Percentiles rank a stretch among this genome's conserved stretches.
Evolutionary conservation across 2,888 invertebrate species (phyloP).

Genomic region (Lapara coniferarum): DNA sequence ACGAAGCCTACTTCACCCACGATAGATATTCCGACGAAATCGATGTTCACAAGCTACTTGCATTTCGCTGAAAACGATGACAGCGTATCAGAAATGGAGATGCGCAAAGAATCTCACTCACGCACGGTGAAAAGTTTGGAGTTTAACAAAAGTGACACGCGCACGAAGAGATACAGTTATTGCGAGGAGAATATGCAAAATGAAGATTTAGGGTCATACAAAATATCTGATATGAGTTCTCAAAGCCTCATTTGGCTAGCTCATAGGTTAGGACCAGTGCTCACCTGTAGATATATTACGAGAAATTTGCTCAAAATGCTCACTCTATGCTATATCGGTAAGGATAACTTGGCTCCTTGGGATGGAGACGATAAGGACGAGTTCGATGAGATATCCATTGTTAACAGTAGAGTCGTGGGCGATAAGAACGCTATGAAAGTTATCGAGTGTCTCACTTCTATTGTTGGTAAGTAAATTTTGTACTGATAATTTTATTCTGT

Average conservation of each 20-base stretch:
- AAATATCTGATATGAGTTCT: conserved; percentile 93
- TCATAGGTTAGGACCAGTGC: conserved; percentile 95
- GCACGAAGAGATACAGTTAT: conserved; percentile 41
- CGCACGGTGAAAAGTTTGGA: conserved; percentile 57
- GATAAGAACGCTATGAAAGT: conserved; percentile 94
- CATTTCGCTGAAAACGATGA: conserved; percentile 71
- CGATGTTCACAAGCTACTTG: conserved; percentile 78
- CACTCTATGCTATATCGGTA: conserved; percentile 95
- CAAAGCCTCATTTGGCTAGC: conserved; percentile 96
- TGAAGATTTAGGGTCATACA: conserved; percentile 64
- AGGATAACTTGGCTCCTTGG: conserved; percentile 86
- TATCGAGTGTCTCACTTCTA: conserved; percentile 94
- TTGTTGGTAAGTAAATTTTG: conserved; percentile 88
- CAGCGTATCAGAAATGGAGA: conserved; percentile 50
- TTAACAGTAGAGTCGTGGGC: conserved; percentile 87
- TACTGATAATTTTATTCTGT: too few relatives aligned
- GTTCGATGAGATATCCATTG: conserved; percentile 85
- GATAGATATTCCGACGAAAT: conserved; percentile 86
- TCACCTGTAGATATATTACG: conserved; percentile 95
- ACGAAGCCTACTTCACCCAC: conserved; percentile 84
- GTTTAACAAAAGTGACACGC: conserved; percentile 43
- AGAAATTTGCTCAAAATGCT: conserved; percentile 96
- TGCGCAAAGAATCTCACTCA: conserved; percentile 45
- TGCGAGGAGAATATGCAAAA: conserved; percentile 51
- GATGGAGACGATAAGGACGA: conserved; percentile 71